Percentiles rank a stretch among this genome's conserved stretches.
phyloP scores from a whole-genome alignment of 1,140 invertebrate genomes.

The Acyrthosiphon pisum region DNA sequence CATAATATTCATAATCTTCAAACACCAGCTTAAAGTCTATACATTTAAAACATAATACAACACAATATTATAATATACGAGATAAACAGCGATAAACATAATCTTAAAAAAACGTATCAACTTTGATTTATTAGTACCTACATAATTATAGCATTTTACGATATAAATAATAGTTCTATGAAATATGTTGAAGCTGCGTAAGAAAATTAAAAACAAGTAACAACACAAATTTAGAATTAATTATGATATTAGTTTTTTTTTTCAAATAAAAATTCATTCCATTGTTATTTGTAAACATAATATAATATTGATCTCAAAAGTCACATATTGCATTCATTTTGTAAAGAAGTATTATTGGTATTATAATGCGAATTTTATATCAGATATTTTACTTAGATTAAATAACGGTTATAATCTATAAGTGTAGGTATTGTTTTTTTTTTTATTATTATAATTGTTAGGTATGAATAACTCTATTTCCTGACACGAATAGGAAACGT shows the following conservation, averaged over 20 bases:
- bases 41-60: too few relatives aligned
- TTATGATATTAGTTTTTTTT: neutral
- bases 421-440: neutral
- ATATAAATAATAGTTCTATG: neutral
- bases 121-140: neutral
- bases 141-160: neutral
- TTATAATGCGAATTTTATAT: neutral
- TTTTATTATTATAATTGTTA: neutral
- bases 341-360: neutral
- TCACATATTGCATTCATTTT: neutral
- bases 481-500: neutral
- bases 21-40: too few relatives aligned
- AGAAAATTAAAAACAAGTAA: neutral
- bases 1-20: too few relatives aligned
- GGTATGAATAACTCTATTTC: neutral
- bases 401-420: conserved; percentile 11
- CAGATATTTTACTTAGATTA: conserved; percentile 44
- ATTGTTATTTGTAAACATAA: neutral
- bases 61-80: neutral
- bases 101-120: neutral
- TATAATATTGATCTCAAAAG: neutral
- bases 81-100: neutral
- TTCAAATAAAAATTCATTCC: neutral
- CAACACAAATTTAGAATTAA: neutral
- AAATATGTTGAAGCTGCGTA: neutral